Percentiles rank a stretch among this genome's conserved stretches.
phyloP scores from a whole-genome alignment of 2,888 invertebrate species.

The Arctia plantaginis region DNA sequence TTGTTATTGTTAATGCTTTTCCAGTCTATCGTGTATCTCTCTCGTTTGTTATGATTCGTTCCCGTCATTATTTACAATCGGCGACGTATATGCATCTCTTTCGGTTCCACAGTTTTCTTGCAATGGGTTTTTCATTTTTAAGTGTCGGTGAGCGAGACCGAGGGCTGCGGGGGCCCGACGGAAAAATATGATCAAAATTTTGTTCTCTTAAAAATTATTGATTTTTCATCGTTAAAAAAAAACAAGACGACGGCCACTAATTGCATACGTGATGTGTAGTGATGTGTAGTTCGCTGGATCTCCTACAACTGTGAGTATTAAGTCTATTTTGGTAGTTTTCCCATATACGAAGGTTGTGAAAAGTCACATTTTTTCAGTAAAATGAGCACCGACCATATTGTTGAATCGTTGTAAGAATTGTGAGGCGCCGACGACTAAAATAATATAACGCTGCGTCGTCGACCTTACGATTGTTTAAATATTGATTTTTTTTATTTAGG shows the following conservation, averaged over 20 bases:
- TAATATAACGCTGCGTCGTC: constrained; percentile 40
- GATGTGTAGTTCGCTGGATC: constrained; percentile 64
- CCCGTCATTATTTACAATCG: constrained; percentile 83
- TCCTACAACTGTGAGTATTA: constrained; percentile 68
- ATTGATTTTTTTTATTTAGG: constrained; percentile 75
- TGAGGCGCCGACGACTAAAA: not conserved
- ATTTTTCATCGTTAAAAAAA: constrained; percentile 83
- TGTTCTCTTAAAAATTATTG: constrained; percentile 85
- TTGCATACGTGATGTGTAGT: constrained; percentile 77
- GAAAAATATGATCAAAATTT: constrained; percentile 84
- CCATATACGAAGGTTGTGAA: constrained; percentile 74
- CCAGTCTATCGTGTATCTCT: constrained; percentile 69
- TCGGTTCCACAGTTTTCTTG: constrained; percentile 78
- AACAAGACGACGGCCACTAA: constrained; percentile 64
- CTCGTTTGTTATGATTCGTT: constrained; percentile 83
- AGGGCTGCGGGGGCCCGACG: constrained; percentile 73
- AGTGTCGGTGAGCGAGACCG: constrained; percentile 75
- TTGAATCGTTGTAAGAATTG: constrained; percentile 26
- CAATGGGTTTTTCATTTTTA: constrained; percentile 84
- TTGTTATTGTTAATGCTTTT: constrained; percentile 71
- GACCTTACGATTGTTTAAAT: constrained; percentile 66
- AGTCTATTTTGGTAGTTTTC: constrained; percentile 73
- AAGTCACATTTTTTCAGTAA: constrained; percentile 80
- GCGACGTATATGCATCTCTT: constrained; percentile 77
- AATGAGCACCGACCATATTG: constrained; percentile 74